Evolutionary conservation across 30 jellyfish, hydroid and myxozoan genomes (phyloP), one percentile per base, ranked within the genome.

Genomic region (Hydractinia echinata): DNA sequence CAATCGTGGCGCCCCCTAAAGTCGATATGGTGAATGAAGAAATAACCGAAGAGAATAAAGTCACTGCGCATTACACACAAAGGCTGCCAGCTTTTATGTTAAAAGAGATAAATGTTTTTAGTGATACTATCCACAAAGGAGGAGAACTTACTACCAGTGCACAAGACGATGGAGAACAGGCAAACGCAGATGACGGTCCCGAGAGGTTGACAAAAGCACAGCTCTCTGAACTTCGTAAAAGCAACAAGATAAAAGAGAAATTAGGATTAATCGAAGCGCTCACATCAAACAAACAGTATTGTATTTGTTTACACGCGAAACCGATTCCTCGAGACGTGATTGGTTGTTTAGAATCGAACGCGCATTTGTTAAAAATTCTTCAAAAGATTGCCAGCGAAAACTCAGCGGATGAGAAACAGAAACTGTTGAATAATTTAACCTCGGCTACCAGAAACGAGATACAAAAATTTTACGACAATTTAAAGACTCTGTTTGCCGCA

Each of bases 21-120:
- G 54, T 88, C 44, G 99, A 94, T 85, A 94, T 94, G 99, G 99
- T 86, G 18, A 94, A 94, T 73, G 99, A 94, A 72, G 97, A 94
- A 76, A 88, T 94, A 6, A 89, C 86, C 54, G 89, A 86, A 13
- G 73, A 48, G 16, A 80, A 80, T 21, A 84, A 72, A 56, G 79
- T 52, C 53, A 44, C 90, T 21, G n/a, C 88, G 10, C 88, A 86
- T 48, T 86, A 86, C 51, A 86, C 94, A 9, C 96, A 92, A 69
- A 73, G 99, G 55, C 88, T 94, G n/a, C 99, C 99, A 16, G 87
- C 95, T 73, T 94, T 79, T 70, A 94, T 94, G 99, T 85, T 82
- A 84, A 95, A 95, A 66, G 99, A 94, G 82, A 88, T 88, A 7
- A 96, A 88, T 76, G 87, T 82, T 3, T 94, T 90, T 88, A 79